Percentiles rank a stretch among this genome's conserved stretches.
phyloP scores from a whole-genome alignment of 2,888 invertebrate species.

The Rhamnusium bicolor region DNA sequence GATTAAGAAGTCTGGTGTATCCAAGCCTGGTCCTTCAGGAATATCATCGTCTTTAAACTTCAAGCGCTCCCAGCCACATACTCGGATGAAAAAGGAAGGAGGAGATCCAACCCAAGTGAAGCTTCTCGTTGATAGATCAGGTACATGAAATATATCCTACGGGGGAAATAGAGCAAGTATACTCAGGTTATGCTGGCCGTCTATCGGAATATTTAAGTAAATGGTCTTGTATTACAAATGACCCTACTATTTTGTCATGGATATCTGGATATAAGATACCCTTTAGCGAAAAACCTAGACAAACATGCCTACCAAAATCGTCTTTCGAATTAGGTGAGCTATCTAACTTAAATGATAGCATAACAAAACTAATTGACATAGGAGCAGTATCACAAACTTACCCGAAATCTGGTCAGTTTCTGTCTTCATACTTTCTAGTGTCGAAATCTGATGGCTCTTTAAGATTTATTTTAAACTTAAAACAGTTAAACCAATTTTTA shows the following conservation, averaged over 20 bases:
- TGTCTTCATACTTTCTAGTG: slow-evolving; percentile 42
- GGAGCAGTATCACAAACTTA: slow-evolving; percentile 36
- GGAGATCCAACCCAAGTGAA: neutral
- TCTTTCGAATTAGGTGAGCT: neutral
- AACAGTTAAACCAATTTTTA: slow-evolving; percentile 50
- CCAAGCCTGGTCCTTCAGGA: neutral
- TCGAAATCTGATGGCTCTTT: slow-evolving; percentile 39
- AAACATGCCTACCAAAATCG: neutral
- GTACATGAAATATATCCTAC: neutral
- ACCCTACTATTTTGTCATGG: neutral
- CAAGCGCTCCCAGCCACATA: neutral
- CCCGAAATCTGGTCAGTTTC: slow-evolving; percentile 40
- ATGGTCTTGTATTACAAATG: neutral
- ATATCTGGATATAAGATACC: neutral
- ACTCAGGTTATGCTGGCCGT: neutral
- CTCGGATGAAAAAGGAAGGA: neutral
- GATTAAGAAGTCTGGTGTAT: neutral
- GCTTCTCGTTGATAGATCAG: no score
- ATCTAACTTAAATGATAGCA: slow-evolving; percentile 1
- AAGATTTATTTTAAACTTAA: slow-evolving; percentile 48
- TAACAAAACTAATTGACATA: neutral
- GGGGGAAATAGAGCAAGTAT: neutral
- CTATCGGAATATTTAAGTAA: neutral
- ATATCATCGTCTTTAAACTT: slow-evolving; percentile 7
- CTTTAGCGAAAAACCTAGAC: neutral